phyloP scores from a whole-genome alignment of 2,797 vertebrate genomes.

The Sebastes baramenuke region DNA sequence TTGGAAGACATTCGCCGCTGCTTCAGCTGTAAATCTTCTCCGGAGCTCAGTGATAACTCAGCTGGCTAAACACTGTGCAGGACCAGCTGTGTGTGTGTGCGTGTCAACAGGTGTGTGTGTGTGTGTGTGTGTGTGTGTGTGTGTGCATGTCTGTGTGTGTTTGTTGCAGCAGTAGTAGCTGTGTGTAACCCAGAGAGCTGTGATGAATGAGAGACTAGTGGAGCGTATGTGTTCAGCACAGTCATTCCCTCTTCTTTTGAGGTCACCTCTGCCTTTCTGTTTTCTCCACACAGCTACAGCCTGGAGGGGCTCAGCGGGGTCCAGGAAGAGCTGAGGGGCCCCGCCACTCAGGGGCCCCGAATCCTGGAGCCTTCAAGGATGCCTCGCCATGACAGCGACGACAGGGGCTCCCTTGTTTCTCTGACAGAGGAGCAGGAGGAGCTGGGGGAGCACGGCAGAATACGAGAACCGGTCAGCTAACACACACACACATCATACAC shows the following conservation, averaged over 20 bases:
- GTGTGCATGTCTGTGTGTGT: conserved; percentile 5
- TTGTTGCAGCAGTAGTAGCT: neutral
- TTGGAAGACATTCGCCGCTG: conserved; percentile 64
- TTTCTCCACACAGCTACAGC: conserved; percentile 89
- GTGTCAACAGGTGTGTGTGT: conserved; percentile 16
- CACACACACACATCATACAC: neutral
- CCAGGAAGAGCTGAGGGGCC: conserved; percentile 77
- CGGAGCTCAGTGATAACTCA: conserved; percentile 65
- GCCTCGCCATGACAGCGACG: conserved; percentile 78
- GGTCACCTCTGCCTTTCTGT: conserved; percentile 49
- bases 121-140: conserved; percentile 10
- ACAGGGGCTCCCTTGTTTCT: conserved; percentile 88
- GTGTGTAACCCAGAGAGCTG: conserved; percentile 6
- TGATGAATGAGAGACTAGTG: neutral
- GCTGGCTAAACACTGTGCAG: conserved; percentile 66
- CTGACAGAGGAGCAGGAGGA: conserved; percentile 89
- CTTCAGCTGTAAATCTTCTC: conserved; percentile 73
- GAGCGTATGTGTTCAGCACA: neutral
- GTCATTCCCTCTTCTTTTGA: neutral
- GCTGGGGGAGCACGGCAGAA: conserved; percentile 79
- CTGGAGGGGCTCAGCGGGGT: conserved; percentile 90
- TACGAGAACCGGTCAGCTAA: conserved; percentile 82
- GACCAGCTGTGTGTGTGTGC: conserved; percentile 25
- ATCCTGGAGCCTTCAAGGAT: conserved; percentile 76
- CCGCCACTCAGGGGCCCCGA: conserved; percentile 67